These are phyloP conservation scores for Hylia prasina DNA, from an alignment of 2,113 vertebrate genomes.

Conservation along the genomic window DNA sequence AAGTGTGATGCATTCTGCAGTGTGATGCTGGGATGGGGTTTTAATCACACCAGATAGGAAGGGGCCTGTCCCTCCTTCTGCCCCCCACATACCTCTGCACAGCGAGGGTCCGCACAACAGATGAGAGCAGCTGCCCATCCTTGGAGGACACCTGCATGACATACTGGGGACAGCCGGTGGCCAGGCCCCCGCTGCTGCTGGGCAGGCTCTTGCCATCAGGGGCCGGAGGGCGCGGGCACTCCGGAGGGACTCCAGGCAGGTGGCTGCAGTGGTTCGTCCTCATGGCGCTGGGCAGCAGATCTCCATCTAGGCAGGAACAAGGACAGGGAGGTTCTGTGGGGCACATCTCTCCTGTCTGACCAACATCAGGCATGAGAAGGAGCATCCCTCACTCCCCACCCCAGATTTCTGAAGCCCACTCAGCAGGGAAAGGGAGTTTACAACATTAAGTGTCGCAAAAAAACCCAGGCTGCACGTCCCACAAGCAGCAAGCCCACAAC, in stretches of 20 bases:
- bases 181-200: slow-evolving; percentile 49
- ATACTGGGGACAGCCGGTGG: slow-evolving; percentile 73
- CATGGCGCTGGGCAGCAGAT: slow-evolving; percentile 73
- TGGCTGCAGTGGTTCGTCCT: slow-evolving; percentile 79
- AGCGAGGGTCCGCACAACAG: slow-evolving; percentile 72
- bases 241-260: slow-evolving; percentile 77
- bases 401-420: accelerated
- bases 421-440: background rate
- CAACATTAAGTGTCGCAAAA: accelerated
- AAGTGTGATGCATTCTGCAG: accelerated
- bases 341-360: background rate
- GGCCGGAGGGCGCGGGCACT: slow-evolving; percentile 46
- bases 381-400: accelerated
- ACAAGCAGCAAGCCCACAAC: accelerated
- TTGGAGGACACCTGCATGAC: slow-evolving; percentile 81
- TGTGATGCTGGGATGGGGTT: background rate
- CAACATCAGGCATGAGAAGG: accelerated
- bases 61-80: accelerated
- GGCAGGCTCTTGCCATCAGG: slow-evolving; percentile 69
- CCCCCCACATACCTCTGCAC: slow-evolving; percentile 72
- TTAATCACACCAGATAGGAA: accelerated
- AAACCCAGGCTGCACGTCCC: background rate
- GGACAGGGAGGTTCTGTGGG: background rate
- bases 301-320: slow-evolving; percentile 72
- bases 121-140: slow-evolving; percentile 80